phyloP scores from a whole-genome alignment of 2,797 vertebrate genomes.

The Cuculus canorus region DNA sequence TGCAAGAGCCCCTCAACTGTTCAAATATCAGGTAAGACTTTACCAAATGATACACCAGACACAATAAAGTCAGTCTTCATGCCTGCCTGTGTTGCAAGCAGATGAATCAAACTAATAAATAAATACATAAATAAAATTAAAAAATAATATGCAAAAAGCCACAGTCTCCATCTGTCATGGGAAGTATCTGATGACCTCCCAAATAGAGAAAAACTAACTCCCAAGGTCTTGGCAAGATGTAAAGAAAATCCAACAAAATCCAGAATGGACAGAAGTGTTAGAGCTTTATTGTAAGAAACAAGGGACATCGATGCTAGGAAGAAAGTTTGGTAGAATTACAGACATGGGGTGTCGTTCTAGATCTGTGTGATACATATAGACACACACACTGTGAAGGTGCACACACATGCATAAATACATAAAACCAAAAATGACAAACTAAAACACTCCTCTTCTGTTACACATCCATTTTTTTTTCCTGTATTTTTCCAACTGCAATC shows the following conservation, averaged over 20 bases:
- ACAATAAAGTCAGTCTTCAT: background rate
- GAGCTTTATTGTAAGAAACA: background rate
- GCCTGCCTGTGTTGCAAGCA: background rate
- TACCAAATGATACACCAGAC: background rate
- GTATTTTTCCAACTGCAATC: background rate
- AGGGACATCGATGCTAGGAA: background rate
- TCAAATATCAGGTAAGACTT: background rate
- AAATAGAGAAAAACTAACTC: background rate
- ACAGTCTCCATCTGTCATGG: background rate
- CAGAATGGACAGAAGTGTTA: background rate
- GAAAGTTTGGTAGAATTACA: background rate
- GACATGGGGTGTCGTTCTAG: background rate
- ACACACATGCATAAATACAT: background rate
- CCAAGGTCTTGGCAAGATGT: background rate
- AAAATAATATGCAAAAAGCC: background rate
- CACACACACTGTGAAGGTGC: background rate
- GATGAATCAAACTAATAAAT: background rate
- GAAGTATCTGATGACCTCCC: background rate
- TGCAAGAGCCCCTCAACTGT: background rate
- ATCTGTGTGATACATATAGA: background rate
- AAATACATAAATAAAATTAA: background rate
- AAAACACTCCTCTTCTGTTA: background rate
- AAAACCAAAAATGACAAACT: background rate
- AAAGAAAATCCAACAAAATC: slow-evolving; percentile 5
- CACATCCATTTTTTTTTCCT: background rate